These are phyloP conservation scores for Oryzias celebensis DNA, from an alignment of 2,113 vertebrate genomes.

Conservation along the genomic window DNA sequence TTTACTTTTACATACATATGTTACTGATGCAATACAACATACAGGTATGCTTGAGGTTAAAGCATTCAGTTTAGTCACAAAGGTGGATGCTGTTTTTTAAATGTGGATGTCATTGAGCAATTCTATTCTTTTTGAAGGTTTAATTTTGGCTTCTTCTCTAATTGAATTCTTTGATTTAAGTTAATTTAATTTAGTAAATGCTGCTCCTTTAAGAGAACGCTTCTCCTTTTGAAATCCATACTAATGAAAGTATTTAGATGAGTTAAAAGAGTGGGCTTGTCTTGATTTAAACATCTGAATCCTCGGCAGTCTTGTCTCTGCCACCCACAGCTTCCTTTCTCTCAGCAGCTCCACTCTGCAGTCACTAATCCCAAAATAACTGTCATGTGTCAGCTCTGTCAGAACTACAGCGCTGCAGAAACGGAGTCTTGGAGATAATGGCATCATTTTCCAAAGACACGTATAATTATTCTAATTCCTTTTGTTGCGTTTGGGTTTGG, in stretches of 20 bases:
- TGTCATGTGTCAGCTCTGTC: conserved; percentile 61
- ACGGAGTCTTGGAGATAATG: conserved; percentile 43
- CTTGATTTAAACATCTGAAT: conserved; percentile 29
- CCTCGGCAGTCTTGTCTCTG: conserved; percentile 7
- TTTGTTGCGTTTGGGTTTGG: conserved; percentile 47
- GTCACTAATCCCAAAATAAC: conserved; percentile 71
- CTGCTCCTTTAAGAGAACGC: too few relatives aligned
- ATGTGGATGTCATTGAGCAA: too few relatives aligned
- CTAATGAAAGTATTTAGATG: neutral
- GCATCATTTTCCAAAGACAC: conserved; percentile 50
- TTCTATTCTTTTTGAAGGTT: too few relatives aligned
- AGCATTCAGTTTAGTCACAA: too few relatives aligned
- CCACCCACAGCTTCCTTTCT: conserved; percentile 33
- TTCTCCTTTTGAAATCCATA: too few relatives aligned
- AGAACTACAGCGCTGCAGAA: conserved; percentile 38
- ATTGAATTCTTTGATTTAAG: too few relatives aligned
- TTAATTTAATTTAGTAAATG: too few relatives aligned
- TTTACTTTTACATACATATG: too few relatives aligned
- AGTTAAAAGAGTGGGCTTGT: conserved; percentile 7
- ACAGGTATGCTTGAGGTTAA: too few relatives aligned
- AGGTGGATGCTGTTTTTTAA: too few relatives aligned
- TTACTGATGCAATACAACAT: too few relatives aligned
- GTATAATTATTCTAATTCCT: conserved; percentile 60
- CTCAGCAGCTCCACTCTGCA: conserved; percentile 47
- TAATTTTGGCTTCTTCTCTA: too few relatives aligned